Base-by-base conservation (phyloP, 2,113 vertebrate species). In the Typhlomys cinereus region DNA sequence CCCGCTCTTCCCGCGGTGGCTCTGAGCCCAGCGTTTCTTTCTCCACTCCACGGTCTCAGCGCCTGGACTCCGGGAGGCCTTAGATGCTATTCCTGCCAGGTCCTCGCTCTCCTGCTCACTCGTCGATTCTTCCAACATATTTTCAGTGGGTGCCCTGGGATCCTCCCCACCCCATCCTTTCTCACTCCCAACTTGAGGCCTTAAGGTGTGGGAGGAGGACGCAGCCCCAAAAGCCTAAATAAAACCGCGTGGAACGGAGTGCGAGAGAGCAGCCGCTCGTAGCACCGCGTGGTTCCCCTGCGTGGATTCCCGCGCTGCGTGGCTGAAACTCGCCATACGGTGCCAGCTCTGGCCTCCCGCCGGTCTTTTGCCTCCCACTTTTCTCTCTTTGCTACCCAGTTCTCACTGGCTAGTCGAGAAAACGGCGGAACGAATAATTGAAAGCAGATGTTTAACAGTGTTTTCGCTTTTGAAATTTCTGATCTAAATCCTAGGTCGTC, bases 401-500 rank as follows among this genome's bases (percentile, higher is more conserved):
- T 7, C 29, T 12, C 12, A 34, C 18, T 44, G 1, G 1, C 20
- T 34, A 66, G 39, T 5, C 4, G 10, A 18, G n/a, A n/a, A 48
- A 84, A 59, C 27, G n/a, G 62, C 70, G 75, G 69, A 21, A 76
- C 48, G 79, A 36, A 50, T 31, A 57, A 41, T 50, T 54, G 88
- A 94, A 84, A 61, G 46, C 78, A 82, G 36, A 62, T 50, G 76
- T 46, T n/a, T 29, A 62, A 74, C 17, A 44, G 50, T 31, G 39
- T 27, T 52, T 76, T 80, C 25, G 12, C 39, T 85, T 75, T 31
- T n/a, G 52, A 71, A 41, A 34, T 46, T 44, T 90, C 36, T 48
- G 52, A 34, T 23, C 57, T 73, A 81, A 88, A 84, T 83, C 73
- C 52, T 54, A 59, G 69, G 25, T 82, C 50, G 5, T 89, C 92